Evolutionary conservation across 2,797 vertebrate species (phyloP).

Genomic region (Naso thynnoides): DNA sequence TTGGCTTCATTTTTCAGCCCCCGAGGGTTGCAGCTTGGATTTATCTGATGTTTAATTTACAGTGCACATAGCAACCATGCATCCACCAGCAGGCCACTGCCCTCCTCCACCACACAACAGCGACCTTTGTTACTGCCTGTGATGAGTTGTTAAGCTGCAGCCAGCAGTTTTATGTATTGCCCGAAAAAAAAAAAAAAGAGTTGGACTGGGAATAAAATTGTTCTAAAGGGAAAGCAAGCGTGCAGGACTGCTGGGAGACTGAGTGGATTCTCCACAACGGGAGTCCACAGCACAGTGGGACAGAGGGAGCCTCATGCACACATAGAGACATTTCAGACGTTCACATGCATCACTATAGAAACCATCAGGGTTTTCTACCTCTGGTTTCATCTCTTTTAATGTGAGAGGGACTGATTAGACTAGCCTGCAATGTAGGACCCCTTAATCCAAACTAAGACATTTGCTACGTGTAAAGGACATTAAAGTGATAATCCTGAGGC

Average conservation of each 20-base stretch:
- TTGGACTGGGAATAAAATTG: constrained; percentile 45
- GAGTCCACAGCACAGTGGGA: constrained; percentile 49
- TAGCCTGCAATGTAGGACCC: background rate
- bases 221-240: constrained; percentile 45
- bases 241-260: constrained; percentile 32
- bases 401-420: constrained; percentile 20
- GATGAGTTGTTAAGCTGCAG: constrained; percentile 61
- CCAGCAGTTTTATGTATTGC: constrained; percentile 53
- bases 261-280: constrained; percentile 46
- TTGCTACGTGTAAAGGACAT: background rate
- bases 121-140: constrained; percentile 31
- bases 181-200: constrained; percentile 37
- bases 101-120: constrained; percentile 42
- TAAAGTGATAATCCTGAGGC: background rate
- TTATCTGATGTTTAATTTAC: constrained; percentile 62
- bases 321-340: constrained; percentile 55
- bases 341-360: constrained; percentile 54
- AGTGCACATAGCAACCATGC: constrained; percentile 32
- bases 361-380: constrained; percentile 27
- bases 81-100: constrained; percentile 40
- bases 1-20: too few relatives aligned
- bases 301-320: constrained; percentile 12
- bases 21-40: too few relatives aligned
- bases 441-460: constrained; percentile 6
- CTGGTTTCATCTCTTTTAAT: constrained; percentile 22